These are phyloP conservation scores for Phaenicophaeus curvirostris DNA, from an alignment of 2,797 vertebrate species.

Conservation along the genomic window DNA sequence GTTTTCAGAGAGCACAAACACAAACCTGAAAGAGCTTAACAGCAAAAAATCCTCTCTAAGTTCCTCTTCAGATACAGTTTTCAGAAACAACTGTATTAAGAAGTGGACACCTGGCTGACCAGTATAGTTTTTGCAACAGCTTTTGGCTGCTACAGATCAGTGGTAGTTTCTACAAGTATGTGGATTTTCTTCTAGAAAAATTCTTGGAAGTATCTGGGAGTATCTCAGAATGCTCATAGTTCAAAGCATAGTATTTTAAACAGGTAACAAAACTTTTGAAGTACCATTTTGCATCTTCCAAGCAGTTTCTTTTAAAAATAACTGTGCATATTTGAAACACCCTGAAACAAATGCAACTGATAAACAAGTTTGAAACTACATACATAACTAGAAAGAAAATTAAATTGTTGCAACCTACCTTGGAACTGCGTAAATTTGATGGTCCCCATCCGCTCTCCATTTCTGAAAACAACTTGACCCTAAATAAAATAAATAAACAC, in stretches of 20 bases:
- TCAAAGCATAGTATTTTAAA: not conserved
- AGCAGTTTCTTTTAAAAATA: not conserved
- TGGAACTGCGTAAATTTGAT: constrained; percentile 99
- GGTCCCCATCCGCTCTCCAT: constrained; percentile 98
- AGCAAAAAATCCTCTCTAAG: not conserved
- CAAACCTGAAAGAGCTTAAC: not conserved
- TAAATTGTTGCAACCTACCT: constrained; percentile 82
- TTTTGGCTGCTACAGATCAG: not conserved
- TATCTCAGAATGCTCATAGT: not conserved
- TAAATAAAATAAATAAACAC: constrained; percentile 78
- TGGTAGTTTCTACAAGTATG: not conserved
- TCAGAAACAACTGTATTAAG: not conserved
- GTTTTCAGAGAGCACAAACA: not conserved
- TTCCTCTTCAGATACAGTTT: not conserved
- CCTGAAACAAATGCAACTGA: not conserved
- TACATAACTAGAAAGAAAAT: constrained; percentile 11
- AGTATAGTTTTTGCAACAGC: not conserved
- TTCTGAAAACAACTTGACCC: constrained; percentile 99
- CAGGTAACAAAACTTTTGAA: not conserved
- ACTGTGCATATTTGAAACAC: not conserved
- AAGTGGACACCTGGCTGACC: not conserved
- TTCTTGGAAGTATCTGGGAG: not conserved
- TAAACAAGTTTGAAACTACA: not conserved
- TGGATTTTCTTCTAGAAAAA: not conserved
- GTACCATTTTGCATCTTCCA: not conserved